Evolutionary conservation across 2,888 invertebrate genomes (phyloP).

Genomic region (Tenthredo mesomela): DNA sequence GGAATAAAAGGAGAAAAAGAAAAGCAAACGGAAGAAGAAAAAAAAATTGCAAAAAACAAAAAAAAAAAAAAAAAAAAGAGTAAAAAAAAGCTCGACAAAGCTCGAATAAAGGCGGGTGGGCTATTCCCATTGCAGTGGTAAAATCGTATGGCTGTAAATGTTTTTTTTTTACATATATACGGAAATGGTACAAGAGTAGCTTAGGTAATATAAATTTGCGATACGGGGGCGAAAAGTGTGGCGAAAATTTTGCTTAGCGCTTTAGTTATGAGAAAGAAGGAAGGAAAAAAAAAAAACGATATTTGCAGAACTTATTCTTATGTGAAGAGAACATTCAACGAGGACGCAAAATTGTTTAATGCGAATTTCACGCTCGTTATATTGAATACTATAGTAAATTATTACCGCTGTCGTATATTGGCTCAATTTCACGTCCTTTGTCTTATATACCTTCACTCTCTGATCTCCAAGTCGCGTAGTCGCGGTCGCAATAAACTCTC

Average conservation of each 20-base stretch:
- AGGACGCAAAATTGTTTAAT: neutral
- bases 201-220: no score
- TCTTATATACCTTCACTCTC: conserved; percentile 39
- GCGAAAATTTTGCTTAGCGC: neutral
- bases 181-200: neutral
- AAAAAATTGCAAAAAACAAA: neutral
- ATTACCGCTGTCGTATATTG: neutral
- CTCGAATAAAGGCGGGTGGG: neutral
- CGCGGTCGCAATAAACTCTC: conserved; percentile 47
- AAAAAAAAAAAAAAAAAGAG: neutral
- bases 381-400: neutral
- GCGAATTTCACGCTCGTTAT: neutral
- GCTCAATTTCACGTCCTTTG: neutral
- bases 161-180: neutral
- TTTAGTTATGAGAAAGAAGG: no score
- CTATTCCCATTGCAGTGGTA: neutral
- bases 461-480: neutral
- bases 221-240: neutral
- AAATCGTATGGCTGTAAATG: neutral
- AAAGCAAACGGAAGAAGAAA: neutral
- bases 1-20: neutral
- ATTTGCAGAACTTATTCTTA: no score
- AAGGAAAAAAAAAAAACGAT: no score
- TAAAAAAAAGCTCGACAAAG: neutral
- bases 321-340: neutral